phyloP scores from a whole-genome alignment of 1,140 invertebrate genomes.

The Ooceraea biroi region DNA sequence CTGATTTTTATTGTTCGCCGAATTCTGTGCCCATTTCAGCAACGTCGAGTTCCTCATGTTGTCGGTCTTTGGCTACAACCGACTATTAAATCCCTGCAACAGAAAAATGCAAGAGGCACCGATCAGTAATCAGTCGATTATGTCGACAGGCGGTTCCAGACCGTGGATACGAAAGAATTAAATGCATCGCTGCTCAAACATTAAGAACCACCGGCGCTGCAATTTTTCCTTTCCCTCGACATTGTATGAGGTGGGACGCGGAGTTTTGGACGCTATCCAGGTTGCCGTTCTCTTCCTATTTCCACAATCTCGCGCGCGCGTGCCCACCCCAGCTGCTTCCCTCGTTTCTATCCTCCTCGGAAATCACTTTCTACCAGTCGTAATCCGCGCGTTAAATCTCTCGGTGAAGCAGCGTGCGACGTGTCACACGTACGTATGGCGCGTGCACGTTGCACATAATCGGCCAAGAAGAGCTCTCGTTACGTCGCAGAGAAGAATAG shows the following conservation, averaged over 20 bases:
- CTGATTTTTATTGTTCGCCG: constrained; percentile 86
- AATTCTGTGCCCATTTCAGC: constrained; percentile 88
- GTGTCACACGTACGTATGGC: constrained; percentile 16
- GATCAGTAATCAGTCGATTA: neutral
- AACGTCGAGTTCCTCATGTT: constrained; percentile 87
- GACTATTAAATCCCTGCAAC: constrained; percentile 77
- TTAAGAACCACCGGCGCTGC: neutral
- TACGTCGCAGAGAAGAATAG: neutral
- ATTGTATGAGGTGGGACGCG: constrained; percentile 15
- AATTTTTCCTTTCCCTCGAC: constrained; percentile 37
- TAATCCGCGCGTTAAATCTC: constrained; percentile 11
- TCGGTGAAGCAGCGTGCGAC: constrained; percentile 17
- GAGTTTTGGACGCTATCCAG: constrained; percentile 53
- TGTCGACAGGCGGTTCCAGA: neutral
- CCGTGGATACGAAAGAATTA: neutral
- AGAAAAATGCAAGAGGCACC: constrained; percentile 14
- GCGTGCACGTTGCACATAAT: neutral
- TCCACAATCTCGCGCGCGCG: constrained; percentile 8
- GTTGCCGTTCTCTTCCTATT: constrained; percentile 50
- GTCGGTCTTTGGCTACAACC: constrained; percentile 59
- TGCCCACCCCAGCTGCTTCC: neutral
- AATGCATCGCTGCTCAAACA: constrained; percentile 6
- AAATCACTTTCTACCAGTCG: constrained; percentile 57
- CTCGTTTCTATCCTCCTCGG: constrained; percentile 3
- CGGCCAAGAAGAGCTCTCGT: neutral